Base-by-base conservation (phyloP, 2,113 vertebrate genomes). In the Phoenicopterus ruber region DNA sequence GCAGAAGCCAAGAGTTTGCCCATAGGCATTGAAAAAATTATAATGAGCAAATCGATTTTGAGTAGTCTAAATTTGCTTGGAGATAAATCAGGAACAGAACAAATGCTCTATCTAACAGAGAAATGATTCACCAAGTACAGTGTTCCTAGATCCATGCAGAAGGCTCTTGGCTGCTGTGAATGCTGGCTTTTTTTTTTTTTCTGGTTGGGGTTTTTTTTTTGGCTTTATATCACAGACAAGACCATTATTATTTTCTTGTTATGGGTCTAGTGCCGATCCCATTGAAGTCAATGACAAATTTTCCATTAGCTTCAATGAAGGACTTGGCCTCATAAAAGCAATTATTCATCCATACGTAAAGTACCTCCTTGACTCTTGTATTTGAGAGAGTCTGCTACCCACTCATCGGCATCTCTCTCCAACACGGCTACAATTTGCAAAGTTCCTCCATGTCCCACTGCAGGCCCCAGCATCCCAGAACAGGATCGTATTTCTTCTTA, bases 81-180 rank as follows among this genome's bases (percentile, higher is more conserved):
- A 97, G 95, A 96, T 96, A 96, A 96, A 96, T 96, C 71, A 95
- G 92, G 94, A 93, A 82, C 74, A 3, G 82, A 96, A 90, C 95
- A 97, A 96, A 88, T 88, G 96, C 92, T 96, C 76, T 31, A 93
- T 91, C 73, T 88, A 95, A 83, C 88, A 93, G 76, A 87, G 40
- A 74, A 95, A 90, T 96, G 93, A 96, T 95, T 96, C 95, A 94
- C 74, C 87, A 73, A 66, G 54, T 62, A 29, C 54, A 83, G 74
- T 44, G 67, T 88, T 94, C 91, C 93, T 95, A 73, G 81, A 96
- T 73, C 87, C 90, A 87, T 62, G 74, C 32, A 88, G 71, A 93
- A 96, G 14, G n/a, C 62, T 90, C 82, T 55, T 93, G 91, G 91
- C 91, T 95, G 46, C 87, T 93, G n/a, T 82, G 58, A 91, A 80